These are phyloP conservation scores for Eupithecia insigniata DNA, from an alignment of 2,888 invertebrate genomes.

Conservation along the genomic window DNA sequence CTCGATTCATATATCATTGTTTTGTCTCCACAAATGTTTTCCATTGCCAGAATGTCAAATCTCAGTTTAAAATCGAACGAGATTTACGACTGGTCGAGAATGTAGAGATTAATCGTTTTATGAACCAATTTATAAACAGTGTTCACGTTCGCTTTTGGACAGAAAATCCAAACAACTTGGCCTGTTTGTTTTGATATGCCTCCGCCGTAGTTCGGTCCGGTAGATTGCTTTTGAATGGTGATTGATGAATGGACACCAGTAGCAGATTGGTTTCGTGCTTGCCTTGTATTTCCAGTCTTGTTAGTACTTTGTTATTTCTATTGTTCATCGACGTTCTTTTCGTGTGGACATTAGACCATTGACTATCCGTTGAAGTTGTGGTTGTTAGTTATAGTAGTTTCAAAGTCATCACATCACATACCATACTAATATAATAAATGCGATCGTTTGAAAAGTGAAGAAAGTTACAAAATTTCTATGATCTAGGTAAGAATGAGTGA, in stretches of 20 bases:
- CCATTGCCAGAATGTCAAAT: conserved; percentile 15
- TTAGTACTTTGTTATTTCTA: conserved; percentile 5
- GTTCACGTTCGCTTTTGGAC: conserved; percentile 31
- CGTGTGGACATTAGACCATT: not conserved
- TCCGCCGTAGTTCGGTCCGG: conserved; percentile 30
- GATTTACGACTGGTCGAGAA: conserved; percentile 15
- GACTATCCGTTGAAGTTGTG: not conserved
- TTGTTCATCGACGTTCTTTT: not conserved
- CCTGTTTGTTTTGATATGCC: conserved; percentile 37
- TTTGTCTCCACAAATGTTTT: conserved; percentile 2
- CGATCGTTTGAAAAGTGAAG: not conserved
- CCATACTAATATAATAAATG: not conserved
- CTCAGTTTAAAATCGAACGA: conserved; percentile 8
- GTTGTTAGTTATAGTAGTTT: not conserved
- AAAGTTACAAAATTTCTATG: not conserved
- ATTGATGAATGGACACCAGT: conserved; percentile 32
- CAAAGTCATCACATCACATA: not conserved
- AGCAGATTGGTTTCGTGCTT: conserved; percentile 24
- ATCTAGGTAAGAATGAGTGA: conserved; percentile 34
- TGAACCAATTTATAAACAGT: conserved; percentile 36
- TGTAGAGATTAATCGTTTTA: conserved; percentile 32
- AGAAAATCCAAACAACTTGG: conserved; percentile 34
- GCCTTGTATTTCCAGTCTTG: conserved; percentile 9
- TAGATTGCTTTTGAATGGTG: conserved; percentile 32
- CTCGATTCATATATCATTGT: not conserved